phyloP scores from a whole-genome alignment of 2,797 vertebrate genomes.

The Myotis daubentonii region DNA sequence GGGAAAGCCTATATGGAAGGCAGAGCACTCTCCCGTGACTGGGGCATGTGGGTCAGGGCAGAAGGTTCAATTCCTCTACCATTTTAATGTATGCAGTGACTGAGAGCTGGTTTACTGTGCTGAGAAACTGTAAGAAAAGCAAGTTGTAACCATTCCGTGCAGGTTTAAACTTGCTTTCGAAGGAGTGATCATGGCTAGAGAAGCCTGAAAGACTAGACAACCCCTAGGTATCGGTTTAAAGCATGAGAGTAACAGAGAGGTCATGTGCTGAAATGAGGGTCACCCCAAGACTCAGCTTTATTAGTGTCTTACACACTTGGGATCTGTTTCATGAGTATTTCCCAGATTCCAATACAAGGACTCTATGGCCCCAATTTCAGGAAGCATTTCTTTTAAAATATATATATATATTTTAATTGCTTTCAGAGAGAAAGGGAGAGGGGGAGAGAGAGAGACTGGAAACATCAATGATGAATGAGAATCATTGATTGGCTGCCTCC shows the following conservation, averaged over 20 bases:
- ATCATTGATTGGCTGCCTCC: too few relatives aligned
- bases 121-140: background rate
- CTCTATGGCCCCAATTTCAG: background rate
- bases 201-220: background rate
- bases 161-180: background rate
- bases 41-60: background rate
- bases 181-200: background rate
- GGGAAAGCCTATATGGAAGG: background rate
- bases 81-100: background rate
- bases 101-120: background rate
- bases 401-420: too few relatives aligned
- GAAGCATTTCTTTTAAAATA: background rate
- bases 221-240: background rate
- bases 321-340: background rate
- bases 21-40: background rate
- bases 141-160: background rate
- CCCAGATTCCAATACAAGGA: background rate
- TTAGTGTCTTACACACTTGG: background rate
- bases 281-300: background rate
- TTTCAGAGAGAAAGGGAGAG: too few relatives aligned
- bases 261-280: background rate
- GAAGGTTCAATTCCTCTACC: background rate
- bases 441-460: too few relatives aligned
- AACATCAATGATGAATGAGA: too few relatives aligned
- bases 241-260: background rate